Evolutionary conservation across 2,797 vertebrate species (phyloP), one percentile per base, ranked within the genome.

Genomic region (Tinamus major): DNA sequence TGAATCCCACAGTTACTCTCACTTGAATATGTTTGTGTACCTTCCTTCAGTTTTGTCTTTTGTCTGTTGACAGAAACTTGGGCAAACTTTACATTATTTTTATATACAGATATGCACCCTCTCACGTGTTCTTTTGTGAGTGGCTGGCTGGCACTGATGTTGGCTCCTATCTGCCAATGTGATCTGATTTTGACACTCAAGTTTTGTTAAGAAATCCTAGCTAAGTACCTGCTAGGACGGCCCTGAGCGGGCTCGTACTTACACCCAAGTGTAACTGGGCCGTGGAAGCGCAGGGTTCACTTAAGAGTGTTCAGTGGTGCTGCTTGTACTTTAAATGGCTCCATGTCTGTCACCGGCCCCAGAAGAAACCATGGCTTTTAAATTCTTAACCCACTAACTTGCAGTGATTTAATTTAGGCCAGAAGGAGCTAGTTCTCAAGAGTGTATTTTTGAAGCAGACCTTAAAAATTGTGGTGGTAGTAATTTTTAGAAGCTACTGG

Each of bases 181-280:
- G 35, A 18, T 5, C 56, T 29, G 37, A 39, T 33, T 21, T 13
- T 2, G 27, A 70, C 77, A 67, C 41, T 68, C 3, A 15, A 15
- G 24, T 8, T 39, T 11, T 65, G 55, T 18, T 2, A 2, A 17
- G 61, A 29, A n/a, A 31, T 4, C 0, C 3, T 1, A 24, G 16
- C 13, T 5, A 3, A 41, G 65, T 9, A 8, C 1, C 49, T 5
- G 5, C 2, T 6, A 4, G 62, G 37, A 35, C 31, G 15, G 3
- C 37, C 39, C 56, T 18, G 8, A 1, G 12, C 35, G 3, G 72
- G 4, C 6, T 2, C 21, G 0, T 6, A 4, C 2, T 17, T 14
- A 4, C 1, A 1, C 7, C 5, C 2, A 53, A 13, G 39, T 16
- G 41, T 5, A 35, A 7, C n/a, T 2, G 78, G 74, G 51, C 83